Evolutionary conservation across 2,113 vertebrate species (phyloP).

Genomic region (Benthochromis sp.): DNA sequence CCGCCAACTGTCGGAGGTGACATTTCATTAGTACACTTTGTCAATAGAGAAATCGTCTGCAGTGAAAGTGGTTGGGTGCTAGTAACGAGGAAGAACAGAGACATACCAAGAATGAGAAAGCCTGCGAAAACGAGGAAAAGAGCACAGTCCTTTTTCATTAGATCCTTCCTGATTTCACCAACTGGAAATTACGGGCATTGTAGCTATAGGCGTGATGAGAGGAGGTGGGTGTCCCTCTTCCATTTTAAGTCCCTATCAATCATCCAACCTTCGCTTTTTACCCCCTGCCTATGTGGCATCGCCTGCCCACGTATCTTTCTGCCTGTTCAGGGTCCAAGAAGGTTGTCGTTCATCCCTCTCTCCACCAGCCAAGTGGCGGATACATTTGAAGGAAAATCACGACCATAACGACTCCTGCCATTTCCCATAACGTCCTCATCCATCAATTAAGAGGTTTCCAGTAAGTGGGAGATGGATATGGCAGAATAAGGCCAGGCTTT

Average conservation of each 20-base stretch:
- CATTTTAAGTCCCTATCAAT: conserved; percentile 84
- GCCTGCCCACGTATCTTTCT: conserved; percentile 31
- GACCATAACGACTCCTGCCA: conserved; percentile 83
- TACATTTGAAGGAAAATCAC: conserved; percentile 85
- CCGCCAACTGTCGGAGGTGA: conserved; percentile 82
- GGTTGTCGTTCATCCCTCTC: conserved; percentile 23
- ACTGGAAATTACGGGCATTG: conserved; percentile 76
- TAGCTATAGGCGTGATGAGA: conserved; percentile 55
- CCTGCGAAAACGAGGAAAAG: conserved; percentile 62
- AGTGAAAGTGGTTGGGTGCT: conserved; percentile 44
- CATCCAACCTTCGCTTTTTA: conserved; percentile 75
- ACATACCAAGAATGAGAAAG: conserved; percentile 43
- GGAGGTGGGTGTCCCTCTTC: conserved; percentile 47
- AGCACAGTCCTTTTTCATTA: conserved; percentile 84
- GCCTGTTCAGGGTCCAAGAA: conserved; percentile 66
- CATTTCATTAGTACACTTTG: conserved; percentile 93
- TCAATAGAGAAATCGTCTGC: conserved; percentile 85
- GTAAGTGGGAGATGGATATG: conserved; percentile 69
- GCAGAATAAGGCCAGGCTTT: conserved; percentile 69
- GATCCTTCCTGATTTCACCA: conserved; percentile 73
- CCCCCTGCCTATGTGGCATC: conserved; percentile 55
- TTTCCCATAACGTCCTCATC: conserved; percentile 85
- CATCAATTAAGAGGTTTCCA: conserved; percentile 81
- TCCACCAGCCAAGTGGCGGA: conserved; percentile 72
- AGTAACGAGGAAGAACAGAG: conserved; percentile 68